phyloP scores from a whole-genome alignment of 2,113 vertebrate species.

The Halcyon malimbica region DNA sequence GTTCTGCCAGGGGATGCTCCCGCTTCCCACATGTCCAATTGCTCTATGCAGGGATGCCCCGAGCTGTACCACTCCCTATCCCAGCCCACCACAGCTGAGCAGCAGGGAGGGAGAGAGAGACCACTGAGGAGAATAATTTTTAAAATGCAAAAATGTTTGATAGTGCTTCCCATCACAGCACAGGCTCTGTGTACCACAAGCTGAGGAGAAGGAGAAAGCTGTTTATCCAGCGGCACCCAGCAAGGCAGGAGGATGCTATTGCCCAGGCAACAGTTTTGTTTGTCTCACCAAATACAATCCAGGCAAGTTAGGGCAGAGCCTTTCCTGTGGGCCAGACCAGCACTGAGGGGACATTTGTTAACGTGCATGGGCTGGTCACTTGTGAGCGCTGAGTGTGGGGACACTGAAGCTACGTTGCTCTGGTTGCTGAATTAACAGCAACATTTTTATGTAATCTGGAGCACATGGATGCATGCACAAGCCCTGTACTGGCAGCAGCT shows the following conservation, averaged over 20 bases:
- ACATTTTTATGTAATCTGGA: fast-evolving
- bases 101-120: not conserved
- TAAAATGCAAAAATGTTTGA: not conserved
- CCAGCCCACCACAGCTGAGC: not conserved
- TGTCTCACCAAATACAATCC: not conserved
- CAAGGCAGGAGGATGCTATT: not conserved
- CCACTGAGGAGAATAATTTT: not conserved
- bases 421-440: not conserved
- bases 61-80: not conserved
- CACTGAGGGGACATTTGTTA: fast-evolving
- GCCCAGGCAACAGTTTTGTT: not conserved
- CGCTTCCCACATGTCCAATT: fast-evolving
- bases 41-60: fast-evolving
- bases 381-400: fast-evolving
- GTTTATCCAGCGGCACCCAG: not conserved
- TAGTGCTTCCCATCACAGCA: not conserved
- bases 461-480: not conserved
- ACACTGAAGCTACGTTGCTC: not conserved
- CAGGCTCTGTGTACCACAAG: not conserved
- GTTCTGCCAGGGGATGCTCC: not conserved
- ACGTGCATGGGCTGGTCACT: fast-evolving
- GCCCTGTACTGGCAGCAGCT: not conserved
- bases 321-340: not conserved
- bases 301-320: not conserved
- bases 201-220: not conserved